Evolutionary conservation across 2,113 vertebrate species (phyloP), one percentile per base, ranked within the genome.

Genomic region (Corythoichthys intestinalis): DNA sequence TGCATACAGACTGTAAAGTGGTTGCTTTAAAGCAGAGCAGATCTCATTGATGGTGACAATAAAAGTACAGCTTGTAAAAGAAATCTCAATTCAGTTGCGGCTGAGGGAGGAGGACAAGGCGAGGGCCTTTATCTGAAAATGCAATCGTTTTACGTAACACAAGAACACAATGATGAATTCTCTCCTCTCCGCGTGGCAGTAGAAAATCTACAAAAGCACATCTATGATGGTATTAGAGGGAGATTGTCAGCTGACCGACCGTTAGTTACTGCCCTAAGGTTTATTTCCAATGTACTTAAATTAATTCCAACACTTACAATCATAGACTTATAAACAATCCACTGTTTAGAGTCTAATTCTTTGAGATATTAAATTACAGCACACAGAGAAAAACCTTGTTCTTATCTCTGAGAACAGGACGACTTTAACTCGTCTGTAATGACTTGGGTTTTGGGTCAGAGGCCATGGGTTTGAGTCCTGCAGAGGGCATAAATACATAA

Each of bases 11-110:
- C 37, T 69, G 17, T 28, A 59, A 82, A 73, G 64, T 61, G 67
- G 56, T 72, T 75, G 77, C 66, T 78, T 61, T 69, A 80, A 81
- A 67, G 63, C 71, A 59, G 61, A 64, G 73, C 70, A 71, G 69
- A 77, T 62, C 70, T 61, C 35, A 62, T 70, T 61, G 65, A 62
- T 61, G 44, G 67, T 70, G 75, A 81, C 59, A 74, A 62, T 62
- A 46, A n/a, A 10, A 83, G 70, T 67, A 28, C 50, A 66, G 69
- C 67, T 56, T 64, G 71, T 64, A 72, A 79, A 72, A 71, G 67
- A 67, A 65, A 69, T 70, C 38, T 58, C 73, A 44, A 80, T 61
- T 70, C 20, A 47, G 15, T 80, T 56, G 60, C 44, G 35, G 57
- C 13, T 20, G 50, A 52, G 58, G 56, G 20, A 60, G 58, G 13